Percentiles rank a stretch among this genome's conserved stretches.
Conservation (phyloP, 2,888 invertebrate genomes). For the Sturmia bella region DNA sequence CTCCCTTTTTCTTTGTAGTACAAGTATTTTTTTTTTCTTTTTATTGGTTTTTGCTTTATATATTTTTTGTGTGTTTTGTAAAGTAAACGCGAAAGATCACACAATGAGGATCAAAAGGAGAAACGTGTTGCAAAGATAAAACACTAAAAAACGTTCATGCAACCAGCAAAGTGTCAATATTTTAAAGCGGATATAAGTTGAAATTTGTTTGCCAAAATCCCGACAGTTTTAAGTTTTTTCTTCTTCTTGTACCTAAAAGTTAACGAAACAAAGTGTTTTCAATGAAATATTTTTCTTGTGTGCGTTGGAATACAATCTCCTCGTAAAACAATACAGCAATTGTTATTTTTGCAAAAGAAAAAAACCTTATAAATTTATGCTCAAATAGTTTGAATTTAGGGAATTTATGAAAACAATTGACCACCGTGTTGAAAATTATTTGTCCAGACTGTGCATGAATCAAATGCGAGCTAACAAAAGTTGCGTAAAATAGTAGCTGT, state of each 20-base stretch:
- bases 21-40: slow-evolving; percentile 2
- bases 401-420: slow-evolving; percentile 43
- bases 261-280: slow-evolving; percentile 24
- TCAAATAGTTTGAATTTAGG: slow-evolving; percentile 38
- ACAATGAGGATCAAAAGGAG: slow-evolving; percentile 60
- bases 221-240: background rate
- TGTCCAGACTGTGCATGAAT: too few species aligned
- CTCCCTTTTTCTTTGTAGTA: slow-evolving; percentile 34
- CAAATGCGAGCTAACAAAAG: too few species aligned
- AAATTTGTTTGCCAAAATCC: slow-evolving; percentile 40
- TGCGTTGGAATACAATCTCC: background rate
- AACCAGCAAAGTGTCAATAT: slow-evolving; percentile 48
- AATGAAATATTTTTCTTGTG: slow-evolving; percentile 24
- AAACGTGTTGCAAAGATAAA: slow-evolving; percentile 26
- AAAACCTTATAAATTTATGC: slow-evolving; percentile 21
- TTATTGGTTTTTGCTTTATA: background rate
- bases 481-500: background rate
- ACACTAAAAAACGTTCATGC: slow-evolving; percentile 16
- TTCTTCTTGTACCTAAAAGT: background rate
- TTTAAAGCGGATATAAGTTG: slow-evolving; percentile 58
- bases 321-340: slow-evolving; percentile 57
- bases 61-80: slow-evolving; percentile 23
- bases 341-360: background rate
- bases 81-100: slow-evolving; percentile 63
- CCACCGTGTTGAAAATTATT: slow-evolving; percentile 15